Base-by-base conservation (phyloP, 1,140 invertebrate genomes). In the Triops cancriformis region DNA sequence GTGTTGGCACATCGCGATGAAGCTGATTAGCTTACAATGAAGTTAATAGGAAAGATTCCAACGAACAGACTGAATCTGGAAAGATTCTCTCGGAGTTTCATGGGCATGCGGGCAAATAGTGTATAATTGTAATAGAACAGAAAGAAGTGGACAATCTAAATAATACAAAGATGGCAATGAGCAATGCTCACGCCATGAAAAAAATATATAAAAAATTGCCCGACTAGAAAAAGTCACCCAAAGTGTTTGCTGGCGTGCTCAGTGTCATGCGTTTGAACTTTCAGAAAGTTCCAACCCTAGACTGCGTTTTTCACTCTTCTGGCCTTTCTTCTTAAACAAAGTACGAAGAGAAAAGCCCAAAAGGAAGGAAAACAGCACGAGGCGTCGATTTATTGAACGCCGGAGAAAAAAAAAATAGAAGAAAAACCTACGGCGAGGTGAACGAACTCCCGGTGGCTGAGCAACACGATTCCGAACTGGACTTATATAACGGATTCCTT, bases 331-430 rank as follows among this genome's bases (percentile, higher is more conserved):
- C 51, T 64, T n/a, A 26, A 26, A 5, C 23, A 45, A 75, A 75
- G 37, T 10, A n/a, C n/a, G 31, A 37, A 76, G 31, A 28, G 11
- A 26, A 11, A 72, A n/a, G 26, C 73, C 72, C 43, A 31, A 26
- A 64, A 79, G 45, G 18, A 9, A 79, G 76, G 75, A 72, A 64
- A 42, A 76, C n/a, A 51, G 74, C 75, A 64, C 64, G 75, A 76
- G 43, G 42, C 43, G 64, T 31, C 75, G 75, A 64, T 64, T 12
- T 64, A 64, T 76, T 28, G 64, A 28, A 76, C 31, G 18, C 42
- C 18, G 14, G 2, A 42, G 18, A 37, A 37, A 72, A 72, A 72
- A 26, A 72, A 72, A 72, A n/a, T n/a, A 72, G 26, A 74, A 74
- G 1, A 28, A 74, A 41, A 74, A 11, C 18, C 14, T 18, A n/a